Conservation (phyloP, 2,888 invertebrate species). For the Rhagium mordax region DNA sequence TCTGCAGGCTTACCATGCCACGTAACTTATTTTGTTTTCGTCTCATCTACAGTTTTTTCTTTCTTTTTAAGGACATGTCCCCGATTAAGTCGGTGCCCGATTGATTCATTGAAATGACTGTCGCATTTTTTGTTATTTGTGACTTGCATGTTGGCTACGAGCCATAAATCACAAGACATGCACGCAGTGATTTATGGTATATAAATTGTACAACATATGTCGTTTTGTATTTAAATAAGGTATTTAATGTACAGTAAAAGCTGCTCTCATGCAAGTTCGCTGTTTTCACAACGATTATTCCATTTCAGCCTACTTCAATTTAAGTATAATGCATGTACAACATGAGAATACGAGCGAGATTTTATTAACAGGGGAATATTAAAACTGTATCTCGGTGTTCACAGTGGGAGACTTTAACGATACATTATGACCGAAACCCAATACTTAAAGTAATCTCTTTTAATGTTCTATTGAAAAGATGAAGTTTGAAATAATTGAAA, state of each 20-base stretch:
- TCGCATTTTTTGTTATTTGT: background rate
- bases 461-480: no score
- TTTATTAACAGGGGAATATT: no score
- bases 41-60: background rate
- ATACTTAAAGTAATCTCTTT: no score
- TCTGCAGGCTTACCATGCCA: background rate
- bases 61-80: conserved; percentile 8
- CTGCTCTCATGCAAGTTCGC: background rate
- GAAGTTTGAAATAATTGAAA: no score
- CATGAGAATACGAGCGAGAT: background rate
- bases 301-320: background rate
- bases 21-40: background rate
- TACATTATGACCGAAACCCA: no score
- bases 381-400: no score
- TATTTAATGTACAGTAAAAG: conserved; percentile 36
- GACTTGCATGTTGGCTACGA: background rate
- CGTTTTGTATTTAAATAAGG: conserved; percentile 45
- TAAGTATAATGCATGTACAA: background rate
- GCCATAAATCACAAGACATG: conserved; percentile 20
- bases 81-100: conserved; percentile 3
- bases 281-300: background rate
- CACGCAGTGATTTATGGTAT: background rate
- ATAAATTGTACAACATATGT: conserved; percentile 1
- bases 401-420: no score
- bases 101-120: conserved; percentile 1